Base-by-base conservation (phyloP, 1,140 invertebrate genomes). In the Bombus waltoni region DNA sequence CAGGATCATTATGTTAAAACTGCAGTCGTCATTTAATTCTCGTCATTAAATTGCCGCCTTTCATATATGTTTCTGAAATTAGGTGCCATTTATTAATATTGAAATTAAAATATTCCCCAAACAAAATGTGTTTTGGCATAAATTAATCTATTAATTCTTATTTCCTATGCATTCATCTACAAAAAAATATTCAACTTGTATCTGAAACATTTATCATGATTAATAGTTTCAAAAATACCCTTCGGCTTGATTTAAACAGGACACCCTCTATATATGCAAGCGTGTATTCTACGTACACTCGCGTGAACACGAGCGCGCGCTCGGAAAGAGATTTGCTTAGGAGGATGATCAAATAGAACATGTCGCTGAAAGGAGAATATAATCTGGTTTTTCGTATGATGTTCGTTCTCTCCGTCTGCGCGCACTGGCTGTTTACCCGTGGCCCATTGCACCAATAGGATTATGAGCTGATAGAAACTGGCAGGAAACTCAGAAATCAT, bases 271-370 rank as follows among this genome's bases (percentile, higher is more conserved):
- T 40, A 10, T 47, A 47, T 74, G 11, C 9, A 6, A 5, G 18
- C 15, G 32, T 35, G 44, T 74, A 32, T 22, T n/a, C 32, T 9
- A 74, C n/a, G 47, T 47, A 42, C 72, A 47, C 15, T 74, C 72
- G n/a, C 42, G n/a, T 5, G 72, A 74, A 53, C 44, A 74, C 72
- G 42, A 47, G 15, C 44, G 18, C 44, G 72, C 15, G 44, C 47
- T 35, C 44, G 73, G 25, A 35, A 32, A 25, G 72, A 53, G 47
- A 75, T 75, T 75, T 75, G 73, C 73, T 57, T 75, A 75, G 73
- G 18, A 32, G 73, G 73, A 75, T 53, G 73, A 75, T 75, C 73
- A 75, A 75, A 75, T 75, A 75, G 44, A 75, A 44, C 73, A 44
- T 75, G 73, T 75, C 42, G 44, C 44, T 53, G 73, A 32, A 53